Evolutionary conservation across 2,888 invertebrate species (phyloP).

Genomic region (Leptinotarsa tumamoca): DNA sequence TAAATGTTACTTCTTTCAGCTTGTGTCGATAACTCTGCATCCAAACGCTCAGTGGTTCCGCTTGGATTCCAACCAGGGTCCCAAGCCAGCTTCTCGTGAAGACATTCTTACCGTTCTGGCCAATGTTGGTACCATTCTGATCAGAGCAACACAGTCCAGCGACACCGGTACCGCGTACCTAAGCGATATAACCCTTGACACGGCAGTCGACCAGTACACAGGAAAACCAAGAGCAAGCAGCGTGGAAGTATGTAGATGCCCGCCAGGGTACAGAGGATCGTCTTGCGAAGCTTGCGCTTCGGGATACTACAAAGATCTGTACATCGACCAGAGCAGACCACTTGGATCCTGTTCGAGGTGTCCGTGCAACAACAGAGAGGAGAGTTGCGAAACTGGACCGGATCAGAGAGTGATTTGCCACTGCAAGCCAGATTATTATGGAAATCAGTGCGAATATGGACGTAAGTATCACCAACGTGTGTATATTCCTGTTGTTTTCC

Average conservation of each 20-base stretch:
- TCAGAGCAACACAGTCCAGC: conserved; percentile 81
- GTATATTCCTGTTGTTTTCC: too few species aligned
- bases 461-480: conserved; percentile 48
- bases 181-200: conserved; percentile 88
- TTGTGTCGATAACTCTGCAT: conserved; percentile 74
- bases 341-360: conserved; percentile 77
- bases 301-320: conserved; percentile 78
- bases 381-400: conserved; percentile 72
- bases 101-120: conserved; percentile 89
- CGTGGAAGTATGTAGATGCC: conserved; percentile 79
- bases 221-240: conserved; percentile 75
- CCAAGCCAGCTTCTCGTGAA: conserved; percentile 76
- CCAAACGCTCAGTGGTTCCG: conserved; percentile 76
- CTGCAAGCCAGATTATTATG: conserved; percentile 78
- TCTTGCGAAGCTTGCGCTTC: conserved; percentile 85
- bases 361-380: conserved; percentile 81
- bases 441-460: conserved; percentile 73
- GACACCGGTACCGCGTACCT: conserved; percentile 77
- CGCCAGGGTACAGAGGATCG: conserved; percentile 78
- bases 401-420: conserved; percentile 76
- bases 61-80: conserved; percentile 68
- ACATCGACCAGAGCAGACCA: conserved; percentile 67
- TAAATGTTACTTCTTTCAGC: conserved; percentile 62
- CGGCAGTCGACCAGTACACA: conserved; percentile 76
- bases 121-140: conserved; percentile 83